Evolutionary conservation across 2,888 invertebrate species (phyloP), one percentile per base, ranked within the genome.

Genomic region (Callinectes sapidus): DNA sequence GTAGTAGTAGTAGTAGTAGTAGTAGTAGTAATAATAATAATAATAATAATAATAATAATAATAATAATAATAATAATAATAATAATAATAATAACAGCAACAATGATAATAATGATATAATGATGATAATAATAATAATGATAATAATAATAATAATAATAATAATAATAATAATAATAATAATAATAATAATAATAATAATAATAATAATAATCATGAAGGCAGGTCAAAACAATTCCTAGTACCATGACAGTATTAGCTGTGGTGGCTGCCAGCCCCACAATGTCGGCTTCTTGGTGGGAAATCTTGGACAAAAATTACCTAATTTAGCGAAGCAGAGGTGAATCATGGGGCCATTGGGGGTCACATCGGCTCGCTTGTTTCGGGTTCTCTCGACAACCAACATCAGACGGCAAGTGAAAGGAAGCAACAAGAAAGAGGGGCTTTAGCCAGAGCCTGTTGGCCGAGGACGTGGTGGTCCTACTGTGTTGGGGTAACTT

Each of bases 401-500:
- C 91, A 91, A 91, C 91, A 91, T 91, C 91, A 91, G 91, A 91
- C 91, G 91, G 88, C 91, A 91, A 91, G 91, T 91, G 91, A 91
- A 88, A 91, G 91, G 88, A 91, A 91, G 91, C 88, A 91, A 91
- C 91, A 91, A 91, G 91, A 91, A 61, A 91, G 91, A 91, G 87
- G 91, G 91, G 91, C 91, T 91, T 91, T 91, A 91, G 91, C 91
- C 91, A 91, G 91, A 91, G 91, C 91, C 91, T 91, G 91, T 81
- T 87, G 88, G 88, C 91, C 91, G 42, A 48, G 81, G 87, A 66
- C 87, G 77, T 91, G 87, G 87, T 91, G 91, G 87, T 35, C 86
- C 86, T 90, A 90, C 32, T 54, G n/a, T 86, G 85, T 35, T 85
- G 90, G 54, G 23, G 86, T 86, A 85, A 90, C 90, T 86, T 90